These are phyloP conservation scores for Porites australiensis DNA, from an alignment of 64 coral and sea anemone species.

Conservation along the genomic window DNA sequence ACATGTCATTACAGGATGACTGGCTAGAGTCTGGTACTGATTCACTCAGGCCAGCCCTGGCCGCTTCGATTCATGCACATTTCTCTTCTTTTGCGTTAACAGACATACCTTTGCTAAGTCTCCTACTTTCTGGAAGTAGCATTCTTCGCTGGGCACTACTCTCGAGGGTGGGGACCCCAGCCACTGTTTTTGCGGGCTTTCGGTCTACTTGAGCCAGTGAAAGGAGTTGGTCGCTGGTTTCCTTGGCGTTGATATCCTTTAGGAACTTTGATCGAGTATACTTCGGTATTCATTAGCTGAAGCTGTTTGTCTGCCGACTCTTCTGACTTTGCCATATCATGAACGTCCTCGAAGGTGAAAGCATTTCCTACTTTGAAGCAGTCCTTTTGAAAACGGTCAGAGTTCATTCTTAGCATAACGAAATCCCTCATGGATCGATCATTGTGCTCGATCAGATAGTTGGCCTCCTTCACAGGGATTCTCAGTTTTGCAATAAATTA, in stretches of 20 bases:
- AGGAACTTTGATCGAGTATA: slow-evolving; percentile 16
- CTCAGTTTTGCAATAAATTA: slow-evolving; percentile 56
- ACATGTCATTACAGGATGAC: too few species aligned
- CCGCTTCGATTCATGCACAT: too few species aligned
- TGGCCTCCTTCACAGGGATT: slow-evolving; percentile 42
- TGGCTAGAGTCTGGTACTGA: too few species aligned
- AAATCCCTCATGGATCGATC: slow-evolving; percentile 34
- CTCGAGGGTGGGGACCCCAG: too few species aligned
- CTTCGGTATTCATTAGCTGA: slow-evolving; percentile 54
- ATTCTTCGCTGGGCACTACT: too few species aligned
- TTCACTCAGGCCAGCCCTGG: too few species aligned
- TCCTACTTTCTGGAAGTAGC: too few species aligned
- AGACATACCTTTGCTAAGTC: too few species aligned
- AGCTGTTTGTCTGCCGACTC: slow-evolving; percentile 61
- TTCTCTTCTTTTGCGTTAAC: too few species aligned
- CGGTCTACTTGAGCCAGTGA: too few species aligned
- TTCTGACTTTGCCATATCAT: slow-evolving; percentile 63
- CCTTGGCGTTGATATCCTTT: neutral
- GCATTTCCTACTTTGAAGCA: slow-evolving; percentile 49
- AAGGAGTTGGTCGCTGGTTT: neutral
- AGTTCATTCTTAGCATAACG: slow-evolving; percentile 51
- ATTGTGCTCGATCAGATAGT: slow-evolving; percentile 29
- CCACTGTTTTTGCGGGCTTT: too few species aligned
- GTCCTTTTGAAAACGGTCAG: slow-evolving; percentile 52
- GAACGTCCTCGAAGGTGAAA: slow-evolving; percentile 34